Evolutionary conservation across 2,113 vertebrate species (phyloP).

Genomic region (Carettochelys insculpta): DNA sequence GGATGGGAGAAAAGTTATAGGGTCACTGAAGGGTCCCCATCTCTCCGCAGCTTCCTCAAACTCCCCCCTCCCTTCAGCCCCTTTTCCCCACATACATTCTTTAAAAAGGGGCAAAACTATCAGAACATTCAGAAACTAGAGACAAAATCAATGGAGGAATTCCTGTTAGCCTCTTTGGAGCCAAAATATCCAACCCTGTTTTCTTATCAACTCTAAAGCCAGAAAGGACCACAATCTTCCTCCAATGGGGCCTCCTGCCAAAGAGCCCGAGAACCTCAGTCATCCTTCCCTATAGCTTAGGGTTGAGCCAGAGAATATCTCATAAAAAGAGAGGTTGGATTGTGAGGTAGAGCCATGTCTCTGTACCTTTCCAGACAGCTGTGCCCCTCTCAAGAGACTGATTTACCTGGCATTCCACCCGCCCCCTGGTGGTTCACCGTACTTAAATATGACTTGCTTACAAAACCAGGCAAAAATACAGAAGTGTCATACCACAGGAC

Average conservation of each 20-base stretch:
- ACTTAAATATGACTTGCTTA: too few species aligned
- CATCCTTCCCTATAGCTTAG: not conserved
- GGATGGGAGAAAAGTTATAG: not conserved
- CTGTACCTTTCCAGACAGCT: too few species aligned
- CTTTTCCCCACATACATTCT: not conserved
- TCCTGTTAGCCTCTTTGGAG: not conserved
- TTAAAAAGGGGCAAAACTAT: not conserved
- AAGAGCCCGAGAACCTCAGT: too few species aligned
- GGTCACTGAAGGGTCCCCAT: not conserved
- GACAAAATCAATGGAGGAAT: not conserved
- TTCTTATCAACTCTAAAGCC: not conserved
- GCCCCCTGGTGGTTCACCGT: too few species aligned
- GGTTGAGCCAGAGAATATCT: not conserved
- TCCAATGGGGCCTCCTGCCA: too few species aligned
- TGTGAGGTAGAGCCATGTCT: not conserved
- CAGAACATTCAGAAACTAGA: not conserved
- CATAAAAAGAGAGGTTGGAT: not conserved
- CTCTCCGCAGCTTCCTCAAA: not conserved
- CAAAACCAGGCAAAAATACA: too few species aligned
- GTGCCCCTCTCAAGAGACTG: too few species aligned
- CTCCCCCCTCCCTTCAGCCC: too few species aligned
- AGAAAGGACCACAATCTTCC: not conserved
- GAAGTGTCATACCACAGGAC: too few species aligned
- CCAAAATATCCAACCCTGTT: not conserved
- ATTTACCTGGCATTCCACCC: too few species aligned